Percentiles rank a stretch among this genome's conserved stretches.
These are phyloP conservation scores for Temnothorax ravouxi DNA, from an alignment of 2,888 invertebrate species.

Conservation along the genomic window DNA sequence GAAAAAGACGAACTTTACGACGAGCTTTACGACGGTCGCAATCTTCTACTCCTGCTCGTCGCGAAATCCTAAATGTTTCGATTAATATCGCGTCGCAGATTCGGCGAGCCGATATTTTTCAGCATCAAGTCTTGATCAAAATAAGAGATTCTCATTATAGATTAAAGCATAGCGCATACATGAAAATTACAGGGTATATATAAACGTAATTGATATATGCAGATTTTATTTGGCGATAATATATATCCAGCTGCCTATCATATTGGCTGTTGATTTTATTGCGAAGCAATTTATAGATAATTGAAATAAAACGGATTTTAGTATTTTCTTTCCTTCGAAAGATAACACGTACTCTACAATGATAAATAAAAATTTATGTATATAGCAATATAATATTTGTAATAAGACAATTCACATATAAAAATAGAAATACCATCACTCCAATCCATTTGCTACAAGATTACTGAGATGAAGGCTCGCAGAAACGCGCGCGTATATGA, in stretches of 20 bases:
- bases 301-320: not conserved
- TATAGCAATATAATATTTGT: not conserved
- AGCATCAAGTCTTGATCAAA: slow-evolving; percentile 39
- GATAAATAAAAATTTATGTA: not conserved
- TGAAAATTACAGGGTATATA: slow-evolving; percentile 50
- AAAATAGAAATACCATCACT: not conserved
- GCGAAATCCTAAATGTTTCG: slow-evolving; percentile 42
- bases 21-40: slow-evolving; percentile 5
- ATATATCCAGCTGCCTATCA: not conserved
- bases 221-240: slow-evolving; percentile 35
- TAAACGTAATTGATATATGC: slow-evolving; percentile 40
- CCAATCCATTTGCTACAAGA: slow-evolving; percentile 15
- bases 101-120: slow-evolving; percentile 6
- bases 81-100: slow-evolving; percentile 49
- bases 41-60: slow-evolving; percentile 16
- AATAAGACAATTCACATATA: not conserved
- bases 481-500: not conserved
- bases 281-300: slow-evolving; percentile 2
- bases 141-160: slow-evolving; percentile 60
- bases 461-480: not conserved
- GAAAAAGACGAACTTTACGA: slow-evolving; percentile 9
- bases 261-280: not conserved
- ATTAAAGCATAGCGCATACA: slow-evolving; percentile 47
- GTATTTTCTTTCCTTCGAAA: not conserved
- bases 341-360: not conserved